A percentile compares a stretch with the other conserved stretches of the same genome.
These are phyloP conservation scores for Apotomis betuletana DNA, from an alignment of 2,888 invertebrate species.

Conservation along the genomic window DNA sequence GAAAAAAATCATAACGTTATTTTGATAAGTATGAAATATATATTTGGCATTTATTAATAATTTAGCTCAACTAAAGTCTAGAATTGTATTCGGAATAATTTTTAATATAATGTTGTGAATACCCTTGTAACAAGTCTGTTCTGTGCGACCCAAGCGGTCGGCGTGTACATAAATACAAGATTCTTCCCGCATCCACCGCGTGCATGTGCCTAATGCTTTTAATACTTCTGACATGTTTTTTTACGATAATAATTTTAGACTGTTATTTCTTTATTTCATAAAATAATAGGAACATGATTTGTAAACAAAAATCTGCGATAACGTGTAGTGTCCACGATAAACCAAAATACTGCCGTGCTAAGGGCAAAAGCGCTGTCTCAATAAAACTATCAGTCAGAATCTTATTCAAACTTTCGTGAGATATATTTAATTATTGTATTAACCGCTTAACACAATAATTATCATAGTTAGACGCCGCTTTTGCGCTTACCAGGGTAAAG, in stretches of 20 bases:
- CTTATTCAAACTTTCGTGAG: no score
- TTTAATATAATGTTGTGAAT: conserved; percentile 20
- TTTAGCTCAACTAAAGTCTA: conserved; percentile 74
- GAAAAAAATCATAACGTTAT: conserved; percentile 58
- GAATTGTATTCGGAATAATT: conserved; percentile 43
- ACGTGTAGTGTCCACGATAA: background rate
- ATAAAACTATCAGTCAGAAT: no score
- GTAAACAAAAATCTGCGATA: background rate
- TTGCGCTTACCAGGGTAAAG: no score
- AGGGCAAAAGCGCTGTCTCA: background rate
- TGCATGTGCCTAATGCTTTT: conserved; percentile 37
- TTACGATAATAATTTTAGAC: conserved; percentile 11
- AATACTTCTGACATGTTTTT: conserved; percentile 35
- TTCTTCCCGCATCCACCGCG: conserved; percentile 20
- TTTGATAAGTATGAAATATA: conserved; percentile 52
- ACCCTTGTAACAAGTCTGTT: conserved; percentile 1
- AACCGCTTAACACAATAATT: no score
- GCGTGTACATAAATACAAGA: conserved; percentile 19
- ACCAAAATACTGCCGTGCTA: no score
- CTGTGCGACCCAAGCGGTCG: conserved; percentile 18
- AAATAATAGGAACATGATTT: background rate
- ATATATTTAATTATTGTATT: no score
- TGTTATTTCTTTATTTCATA: background rate
- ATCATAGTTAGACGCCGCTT: no score
- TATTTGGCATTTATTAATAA: conserved; percentile 67